Evolutionary conservation across 1,140 invertebrate genomes (phyloP).

Genomic region (Lepidurus couesii): DNA sequence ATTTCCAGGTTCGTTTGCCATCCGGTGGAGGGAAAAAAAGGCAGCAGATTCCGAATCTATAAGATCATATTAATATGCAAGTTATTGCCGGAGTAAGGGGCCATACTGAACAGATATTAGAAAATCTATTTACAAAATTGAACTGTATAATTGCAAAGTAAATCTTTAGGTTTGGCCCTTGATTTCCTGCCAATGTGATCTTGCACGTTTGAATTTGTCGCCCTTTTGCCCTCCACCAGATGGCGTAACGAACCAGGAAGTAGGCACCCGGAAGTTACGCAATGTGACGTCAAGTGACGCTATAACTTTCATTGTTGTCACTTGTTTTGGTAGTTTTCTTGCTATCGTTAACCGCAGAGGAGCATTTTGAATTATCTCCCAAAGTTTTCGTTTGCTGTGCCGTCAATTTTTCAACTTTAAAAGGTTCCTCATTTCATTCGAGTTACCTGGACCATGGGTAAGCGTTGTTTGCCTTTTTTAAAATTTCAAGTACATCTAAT

Average conservation of each 20-base stretch:
- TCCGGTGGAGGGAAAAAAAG: neutral
- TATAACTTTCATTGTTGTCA: neutral
- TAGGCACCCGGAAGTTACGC: neutral
- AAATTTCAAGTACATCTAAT: neutral
- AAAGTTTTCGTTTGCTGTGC: neutral
- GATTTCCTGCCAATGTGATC: neutral
- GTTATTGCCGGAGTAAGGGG: neutral
- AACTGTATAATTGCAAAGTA: neutral
- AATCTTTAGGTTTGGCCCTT: neutral
- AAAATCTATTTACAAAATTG: neutral
- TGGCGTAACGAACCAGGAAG: neutral
- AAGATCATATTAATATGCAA: constrained; percentile 1
- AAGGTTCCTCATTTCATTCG: neutral
- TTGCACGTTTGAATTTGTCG: neutral
- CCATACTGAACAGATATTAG: neutral
- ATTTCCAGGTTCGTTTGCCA: neutral
- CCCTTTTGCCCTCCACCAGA: neutral
- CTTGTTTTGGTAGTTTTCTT: neutral
- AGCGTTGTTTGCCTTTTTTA: neutral
- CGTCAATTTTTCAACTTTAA: neutral
- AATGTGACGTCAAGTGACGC: neutral
- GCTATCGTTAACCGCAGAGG: neutral
- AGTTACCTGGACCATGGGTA: neutral
- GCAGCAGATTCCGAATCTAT: neutral
- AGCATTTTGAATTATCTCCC: neutral